A percentile compares a stretch with the other conserved stretches of the same genome.
Conservation (phyloP, 2,888 invertebrate genomes). For the Phasia obesa region DNA sequence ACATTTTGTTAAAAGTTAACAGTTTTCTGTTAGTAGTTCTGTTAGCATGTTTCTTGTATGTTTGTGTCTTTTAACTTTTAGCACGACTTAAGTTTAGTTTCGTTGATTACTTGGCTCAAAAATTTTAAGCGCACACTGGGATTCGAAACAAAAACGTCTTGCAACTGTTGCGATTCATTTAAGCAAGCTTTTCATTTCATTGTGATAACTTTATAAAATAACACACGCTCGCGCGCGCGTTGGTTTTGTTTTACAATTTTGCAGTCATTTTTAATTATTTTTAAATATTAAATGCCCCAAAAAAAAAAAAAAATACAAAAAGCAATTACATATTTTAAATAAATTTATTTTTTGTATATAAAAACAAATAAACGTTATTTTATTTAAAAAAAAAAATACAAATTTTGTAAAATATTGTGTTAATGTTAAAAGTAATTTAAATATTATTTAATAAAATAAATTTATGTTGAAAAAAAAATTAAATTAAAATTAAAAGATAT, state of each 20-base stretch:
- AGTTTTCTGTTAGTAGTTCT: constrained; percentile 33
- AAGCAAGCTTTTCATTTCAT: constrained; percentile 83
- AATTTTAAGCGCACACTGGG: constrained; percentile 75
- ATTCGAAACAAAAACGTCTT: constrained; percentile 80
- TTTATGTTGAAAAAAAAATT: background rate
- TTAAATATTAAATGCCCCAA: background rate
- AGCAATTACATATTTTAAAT: constrained; percentile 12
- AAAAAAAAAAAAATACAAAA: constrained; percentile 25
- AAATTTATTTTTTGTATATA: background rate
- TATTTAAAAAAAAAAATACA: too few species aligned
- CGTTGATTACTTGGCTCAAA: constrained; percentile 67
- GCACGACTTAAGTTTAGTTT: constrained; percentile 63
- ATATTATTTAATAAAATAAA: background rate
- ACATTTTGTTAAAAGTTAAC: constrained; percentile 31
- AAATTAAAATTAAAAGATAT: background rate
- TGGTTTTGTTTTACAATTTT: constrained; percentile 21
- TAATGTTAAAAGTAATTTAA: constrained; percentile 24
- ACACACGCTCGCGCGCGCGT: constrained; percentile 78
- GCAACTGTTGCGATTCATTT: constrained; percentile 80
- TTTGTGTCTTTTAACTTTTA: constrained; percentile 53
- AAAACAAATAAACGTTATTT: background rate
- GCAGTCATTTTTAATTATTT: constrained; percentile 16
- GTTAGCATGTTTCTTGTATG: constrained; percentile 39
- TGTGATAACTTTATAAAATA: constrained; percentile 81
- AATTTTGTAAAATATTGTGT: constrained; percentile 8